Conservation (phyloP, 2,797 vertebrate genomes). For the Brachyalestes nurse region DNA sequence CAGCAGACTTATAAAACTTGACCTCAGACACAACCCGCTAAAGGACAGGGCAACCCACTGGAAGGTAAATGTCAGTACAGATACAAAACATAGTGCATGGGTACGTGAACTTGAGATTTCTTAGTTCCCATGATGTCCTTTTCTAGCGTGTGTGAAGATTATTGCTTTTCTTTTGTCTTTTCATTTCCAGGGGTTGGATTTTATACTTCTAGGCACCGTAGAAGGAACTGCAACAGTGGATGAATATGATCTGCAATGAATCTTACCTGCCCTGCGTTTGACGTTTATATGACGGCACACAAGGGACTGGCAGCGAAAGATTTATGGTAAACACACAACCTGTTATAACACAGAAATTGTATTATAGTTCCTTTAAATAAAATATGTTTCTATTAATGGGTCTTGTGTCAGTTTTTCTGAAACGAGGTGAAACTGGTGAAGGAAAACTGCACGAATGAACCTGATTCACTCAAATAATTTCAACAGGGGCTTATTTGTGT, state of each 20-base stretch:
- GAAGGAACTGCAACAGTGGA: constrained; percentile 17
- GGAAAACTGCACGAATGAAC: too few species aligned
- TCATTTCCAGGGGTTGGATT: constrained; percentile 52
- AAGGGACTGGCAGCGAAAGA: constrained; percentile 20
- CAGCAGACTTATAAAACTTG: constrained; percentile 50
- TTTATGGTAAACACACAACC: background rate
- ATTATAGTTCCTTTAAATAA: background rate
- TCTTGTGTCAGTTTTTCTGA: background rate
- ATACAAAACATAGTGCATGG: background rate
- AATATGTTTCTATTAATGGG: background rate
- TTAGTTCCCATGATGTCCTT: background rate
- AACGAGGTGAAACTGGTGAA: too few species aligned
- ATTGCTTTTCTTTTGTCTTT: background rate
- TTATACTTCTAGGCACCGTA: constrained; percentile 52
- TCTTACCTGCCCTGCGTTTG: constrained; percentile 15
- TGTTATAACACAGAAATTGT: background rate
- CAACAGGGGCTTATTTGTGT: too few species aligned
- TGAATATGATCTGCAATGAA: constrained; percentile 16
- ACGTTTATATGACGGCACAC: background rate
- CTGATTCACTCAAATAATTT: too few species aligned
- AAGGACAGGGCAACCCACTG: constrained; percentile 51
- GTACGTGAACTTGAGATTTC: background rate
- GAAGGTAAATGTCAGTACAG: constrained; percentile 41
- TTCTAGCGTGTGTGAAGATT: background rate
- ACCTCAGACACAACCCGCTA: constrained; percentile 56